phyloP scores from a whole-genome alignment of 2,797 vertebrate genomes.

The Tenualosa ilisha region DNA sequence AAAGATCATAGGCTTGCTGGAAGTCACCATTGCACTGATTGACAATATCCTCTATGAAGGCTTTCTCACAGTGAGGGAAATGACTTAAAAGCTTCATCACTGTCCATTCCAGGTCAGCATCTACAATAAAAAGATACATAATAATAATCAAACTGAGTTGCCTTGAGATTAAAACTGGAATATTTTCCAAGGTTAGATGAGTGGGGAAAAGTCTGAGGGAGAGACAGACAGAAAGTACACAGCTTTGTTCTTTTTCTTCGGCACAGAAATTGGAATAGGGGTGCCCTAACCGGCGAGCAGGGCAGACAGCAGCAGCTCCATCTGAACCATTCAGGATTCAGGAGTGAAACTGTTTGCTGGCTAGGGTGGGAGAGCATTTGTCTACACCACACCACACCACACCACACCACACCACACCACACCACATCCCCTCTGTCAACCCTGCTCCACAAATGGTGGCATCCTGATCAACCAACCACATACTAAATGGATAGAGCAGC shows the following conservation, averaged over 20 bases:
- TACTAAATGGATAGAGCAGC: conserved; percentile 49
- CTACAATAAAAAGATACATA: conserved; percentile 48
- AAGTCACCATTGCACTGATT: conserved; percentile 67
- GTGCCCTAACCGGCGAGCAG: conserved; percentile 26
- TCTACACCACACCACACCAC: conserved; percentile 43
- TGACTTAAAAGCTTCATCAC: conserved; percentile 61
- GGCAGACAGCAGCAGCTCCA: conserved; percentile 31
- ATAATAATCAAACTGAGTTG: conserved; percentile 25
- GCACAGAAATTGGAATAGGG: not conserved
- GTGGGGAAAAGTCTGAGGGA: not conserved
- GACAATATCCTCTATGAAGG: conserved; percentile 67
- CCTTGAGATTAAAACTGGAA: not conserved
- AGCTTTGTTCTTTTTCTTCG: not conserved
- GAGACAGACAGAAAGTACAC: not conserved
- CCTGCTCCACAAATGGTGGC: conserved; percentile 47
- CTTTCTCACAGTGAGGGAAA: conserved; percentile 57
- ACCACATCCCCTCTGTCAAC: conserved; percentile 41
- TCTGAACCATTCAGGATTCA: conserved; percentile 44
- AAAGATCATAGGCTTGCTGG: conserved; percentile 59
- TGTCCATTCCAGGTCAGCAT: conserved; percentile 54
- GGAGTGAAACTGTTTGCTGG: conserved; percentile 8
- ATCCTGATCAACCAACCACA: conserved; percentile 54
- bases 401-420: conserved; percentile 48
- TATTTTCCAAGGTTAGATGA: not conserved
- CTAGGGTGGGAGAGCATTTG: conserved; percentile 40